These are phyloP conservation scores for Tribolium castaneum DNA, from an alignment of 1,140 invertebrate genomes.

Conservation along the genomic window DNA sequence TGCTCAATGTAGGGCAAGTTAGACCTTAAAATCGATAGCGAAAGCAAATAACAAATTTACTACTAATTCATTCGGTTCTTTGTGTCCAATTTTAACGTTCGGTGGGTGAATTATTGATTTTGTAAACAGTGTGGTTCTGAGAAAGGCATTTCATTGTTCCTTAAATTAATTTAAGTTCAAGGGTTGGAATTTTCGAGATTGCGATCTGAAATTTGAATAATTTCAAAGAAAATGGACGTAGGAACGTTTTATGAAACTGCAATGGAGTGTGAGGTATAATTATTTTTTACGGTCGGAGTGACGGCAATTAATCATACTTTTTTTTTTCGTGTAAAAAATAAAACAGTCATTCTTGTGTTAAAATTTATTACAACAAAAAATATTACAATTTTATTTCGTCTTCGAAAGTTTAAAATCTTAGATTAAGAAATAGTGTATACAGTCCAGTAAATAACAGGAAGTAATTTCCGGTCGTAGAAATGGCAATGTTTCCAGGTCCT, in stretches of 20 bases:
- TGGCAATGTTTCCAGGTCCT: too few relatives aligned
- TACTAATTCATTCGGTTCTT: neutral
- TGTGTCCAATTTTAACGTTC: constrained; percentile 8
- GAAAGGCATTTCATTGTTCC: neutral
- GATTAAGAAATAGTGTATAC: too few relatives aligned
- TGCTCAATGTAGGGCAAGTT: neutral
- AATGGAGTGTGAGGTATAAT: neutral
- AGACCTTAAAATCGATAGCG: neutral
- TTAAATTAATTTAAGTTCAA: neutral
- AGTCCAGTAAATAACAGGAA: too few relatives aligned
- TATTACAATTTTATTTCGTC: too few relatives aligned
- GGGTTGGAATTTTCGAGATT: neutral
- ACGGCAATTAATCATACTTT: neutral
- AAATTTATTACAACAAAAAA: too few relatives aligned
- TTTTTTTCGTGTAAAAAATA: too few relatives aligned
- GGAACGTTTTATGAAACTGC: neutral
- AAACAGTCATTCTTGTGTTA: too few relatives aligned
- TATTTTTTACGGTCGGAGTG: neutral
- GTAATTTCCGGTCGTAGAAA: too few relatives aligned
- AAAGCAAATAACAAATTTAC: constrained; percentile 6
- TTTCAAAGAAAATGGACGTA: neutral
- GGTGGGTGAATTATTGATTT: constrained; percentile 4
- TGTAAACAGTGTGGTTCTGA: neutral
- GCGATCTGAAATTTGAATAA: neutral
- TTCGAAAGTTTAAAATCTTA: too few relatives aligned